Evolutionary conservation across 2,113 vertebrate species (phyloP), one percentile per base, ranked within the genome.

Genomic region (Polyodon spathula): DNA sequence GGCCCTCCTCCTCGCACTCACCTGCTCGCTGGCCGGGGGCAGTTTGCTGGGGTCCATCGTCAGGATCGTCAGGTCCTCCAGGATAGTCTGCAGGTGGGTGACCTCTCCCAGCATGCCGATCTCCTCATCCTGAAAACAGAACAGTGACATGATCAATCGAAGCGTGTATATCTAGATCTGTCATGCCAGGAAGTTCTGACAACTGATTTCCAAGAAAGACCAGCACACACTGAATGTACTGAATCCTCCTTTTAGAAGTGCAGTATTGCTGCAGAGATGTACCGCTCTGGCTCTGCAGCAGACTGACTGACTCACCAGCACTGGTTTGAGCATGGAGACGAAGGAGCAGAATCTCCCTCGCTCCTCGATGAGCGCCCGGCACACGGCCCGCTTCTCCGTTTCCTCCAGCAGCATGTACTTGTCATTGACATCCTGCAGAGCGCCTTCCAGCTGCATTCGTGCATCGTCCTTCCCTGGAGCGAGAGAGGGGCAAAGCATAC

Each of bases 81-180:
- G 71, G 48, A 90, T 89, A 12, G 86, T 86, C 75, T 91, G 89
- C n/a, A 91, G 75, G 68, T 91, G 89, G 4, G 88, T 91, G 40
- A 91, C 84, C 67, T 91, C 89, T 1, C 87, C 88, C 40, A 91
- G 74, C 89, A 91, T 88, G 68, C 84, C 76, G 42, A 90, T 89
- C 74, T 91, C 89, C 55, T 90, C 84, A 68, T 89, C 85, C 89
- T 91, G 40, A 4, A 15, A 37, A n/a, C 40, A 2, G n/a, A 14
- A 43, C 9, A 56, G 16, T 27, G 15, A 42, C 8, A 17, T 1
- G 14, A 8, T 10, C 8, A 6, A 48, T 27, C 9, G 39, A 48
- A 73, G 17, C 37, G 37, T 37, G 9, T n/a, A n/a, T n/a, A n/a
- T n/a, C n/a, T n/a, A n/a, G n/a, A n/a, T n/a, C n/a, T n/a, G n/a